phyloP scores from a whole-genome alignment of 2,113 vertebrate species.

The Bungarus multicinctus region DNA sequence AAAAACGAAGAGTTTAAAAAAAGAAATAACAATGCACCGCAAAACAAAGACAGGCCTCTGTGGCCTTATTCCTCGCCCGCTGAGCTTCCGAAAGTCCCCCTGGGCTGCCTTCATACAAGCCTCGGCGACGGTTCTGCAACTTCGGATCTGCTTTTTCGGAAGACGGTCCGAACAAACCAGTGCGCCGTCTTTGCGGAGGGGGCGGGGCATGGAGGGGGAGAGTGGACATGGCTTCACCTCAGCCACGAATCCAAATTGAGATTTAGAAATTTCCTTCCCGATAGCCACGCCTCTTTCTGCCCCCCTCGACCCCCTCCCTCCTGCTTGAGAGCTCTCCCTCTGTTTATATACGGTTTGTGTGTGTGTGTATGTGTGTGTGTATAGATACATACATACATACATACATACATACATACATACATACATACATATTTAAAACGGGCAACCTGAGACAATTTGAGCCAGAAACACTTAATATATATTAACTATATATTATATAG shows the following conservation, averaged over 20 bases:
- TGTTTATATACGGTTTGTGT: too few relatives aligned
- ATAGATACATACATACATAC: too few relatives aligned
- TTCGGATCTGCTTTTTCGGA: neutral
- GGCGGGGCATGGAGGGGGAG: rapidly evolving
- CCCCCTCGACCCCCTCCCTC: rapidly evolving
- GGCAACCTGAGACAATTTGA: too few relatives aligned
- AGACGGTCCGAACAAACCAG: too few relatives aligned
- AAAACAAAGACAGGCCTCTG: neutral
- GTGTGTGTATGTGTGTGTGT: too few relatives aligned
- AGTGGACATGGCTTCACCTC: neutral
- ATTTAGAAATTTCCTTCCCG: neutral
- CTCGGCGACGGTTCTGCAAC: neutral
- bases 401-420: too few relatives aligned
- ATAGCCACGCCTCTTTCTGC: neutral
- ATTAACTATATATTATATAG: too few relatives aligned
- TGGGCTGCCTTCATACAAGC: neutral
- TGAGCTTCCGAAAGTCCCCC: neutral
- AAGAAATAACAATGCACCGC: too few relatives aligned
- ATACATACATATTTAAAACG: too few relatives aligned
- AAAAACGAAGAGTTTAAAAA: neutral
- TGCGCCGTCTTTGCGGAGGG: neutral
- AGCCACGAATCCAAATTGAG: neutral
- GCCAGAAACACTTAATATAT: too few relatives aligned
- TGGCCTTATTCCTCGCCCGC: neutral
- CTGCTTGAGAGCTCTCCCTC: neutral